phyloP scores from a whole-genome alignment of 1,140 invertebrate genomes.

The Pectinophora gossypiella region DNA sequence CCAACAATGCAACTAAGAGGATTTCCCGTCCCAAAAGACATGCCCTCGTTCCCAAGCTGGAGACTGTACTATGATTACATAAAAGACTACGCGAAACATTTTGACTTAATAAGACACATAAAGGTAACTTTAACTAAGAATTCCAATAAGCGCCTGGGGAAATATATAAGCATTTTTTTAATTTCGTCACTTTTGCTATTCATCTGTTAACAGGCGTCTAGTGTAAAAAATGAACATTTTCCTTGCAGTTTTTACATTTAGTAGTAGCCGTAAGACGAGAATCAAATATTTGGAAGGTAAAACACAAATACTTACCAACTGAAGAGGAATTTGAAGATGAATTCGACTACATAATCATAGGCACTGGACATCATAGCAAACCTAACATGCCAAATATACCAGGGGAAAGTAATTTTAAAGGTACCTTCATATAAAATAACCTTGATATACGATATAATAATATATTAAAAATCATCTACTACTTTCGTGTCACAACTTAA shows the following conservation, averaged over 20 bases:
- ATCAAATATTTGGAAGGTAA: slow-evolving; percentile 49
- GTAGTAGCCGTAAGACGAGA: slow-evolving; percentile 39
- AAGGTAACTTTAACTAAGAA: too few species aligned
- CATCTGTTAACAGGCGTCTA: too few species aligned
- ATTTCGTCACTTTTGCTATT: too few species aligned
- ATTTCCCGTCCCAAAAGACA: slow-evolving; percentile 43
- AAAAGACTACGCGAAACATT: slow-evolving; percentile 43
- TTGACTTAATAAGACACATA: slow-evolving; percentile 48
- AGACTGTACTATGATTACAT: slow-evolving; percentile 50
- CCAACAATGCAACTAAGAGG: slow-evolving; percentile 56
- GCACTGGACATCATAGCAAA: slow-evolving; percentile 53
- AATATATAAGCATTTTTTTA: too few species aligned
- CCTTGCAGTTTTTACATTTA: slow-evolving; percentile 50
- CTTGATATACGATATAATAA: too few species aligned
- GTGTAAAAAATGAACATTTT: too few species aligned
- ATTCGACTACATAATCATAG: slow-evolving; percentile 51
- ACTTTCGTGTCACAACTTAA: too few species aligned
- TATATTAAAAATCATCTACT: too few species aligned
- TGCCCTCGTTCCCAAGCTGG: slow-evolving; percentile 48
- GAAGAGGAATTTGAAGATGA: slow-evolving; percentile 45
- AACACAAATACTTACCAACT: slow-evolving; percentile 40
- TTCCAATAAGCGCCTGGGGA: too few species aligned
- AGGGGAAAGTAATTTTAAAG: slow-evolving; percentile 49
- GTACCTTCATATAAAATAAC: too few species aligned
- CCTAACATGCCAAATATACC: slow-evolving; percentile 44